Conservation (phyloP, 2,113 vertebrate genomes). For the Mola mola region DNA sequence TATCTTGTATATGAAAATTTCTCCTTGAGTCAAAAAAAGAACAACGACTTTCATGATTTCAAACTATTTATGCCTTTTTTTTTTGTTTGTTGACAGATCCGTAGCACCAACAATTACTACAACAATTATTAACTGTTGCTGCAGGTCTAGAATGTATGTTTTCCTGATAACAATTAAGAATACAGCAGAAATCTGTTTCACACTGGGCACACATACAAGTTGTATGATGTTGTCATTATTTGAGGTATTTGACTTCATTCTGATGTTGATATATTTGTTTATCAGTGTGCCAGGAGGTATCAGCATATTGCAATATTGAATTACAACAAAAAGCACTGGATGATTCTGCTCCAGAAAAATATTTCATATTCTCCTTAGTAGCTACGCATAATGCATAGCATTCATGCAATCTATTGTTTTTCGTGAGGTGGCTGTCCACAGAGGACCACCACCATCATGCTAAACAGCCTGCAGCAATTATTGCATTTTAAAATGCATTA, state of each 20-base stretch:
- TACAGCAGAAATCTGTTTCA: not conserved
- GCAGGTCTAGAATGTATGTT: too few species aligned
- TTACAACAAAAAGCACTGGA: slow-evolving; percentile 40
- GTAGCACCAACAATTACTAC: too few species aligned
- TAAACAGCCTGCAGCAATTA: slow-evolving; percentile 41
- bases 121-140: too few species aligned
- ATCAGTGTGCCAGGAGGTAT: slow-evolving; percentile 34
- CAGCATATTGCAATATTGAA: slow-evolving; percentile 38
- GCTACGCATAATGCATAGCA: slow-evolving; percentile 53
- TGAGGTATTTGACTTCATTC: slow-evolving; percentile 7
- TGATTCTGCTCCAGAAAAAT: slow-evolving; percentile 47
- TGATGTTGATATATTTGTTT: slow-evolving; percentile 35
- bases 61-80: too few species aligned
- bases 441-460: slow-evolving; percentile 26
- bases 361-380: slow-evolving; percentile 46
- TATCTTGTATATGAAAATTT: too few species aligned
- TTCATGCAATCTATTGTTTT: slow-evolving; percentile 52
- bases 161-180: too few species aligned
- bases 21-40: too few species aligned
- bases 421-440: slow-evolving; percentile 48
- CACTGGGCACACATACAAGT: slow-evolving; percentile 12
- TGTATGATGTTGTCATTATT: slow-evolving; percentile 30
- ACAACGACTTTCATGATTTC: too few species aligned
- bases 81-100: too few species aligned
- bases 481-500: slow-evolving; percentile 41